Percentiles rank a stretch among this genome's conserved stretches.
phyloP scores from a whole-genome alignment of 2,113 vertebrate species.

The Callipepla squamata region DNA sequence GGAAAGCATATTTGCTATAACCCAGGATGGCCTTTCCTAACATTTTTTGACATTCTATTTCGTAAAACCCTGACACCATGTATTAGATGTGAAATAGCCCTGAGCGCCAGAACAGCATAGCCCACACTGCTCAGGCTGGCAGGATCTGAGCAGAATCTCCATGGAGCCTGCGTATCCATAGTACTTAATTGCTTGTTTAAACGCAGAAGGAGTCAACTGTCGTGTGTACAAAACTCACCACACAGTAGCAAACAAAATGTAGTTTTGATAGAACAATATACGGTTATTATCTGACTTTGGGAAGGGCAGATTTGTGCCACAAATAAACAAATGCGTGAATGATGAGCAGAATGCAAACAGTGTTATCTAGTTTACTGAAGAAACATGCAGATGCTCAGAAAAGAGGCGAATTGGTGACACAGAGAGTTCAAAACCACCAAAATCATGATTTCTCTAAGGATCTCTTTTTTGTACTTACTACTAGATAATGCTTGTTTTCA shows the following conservation, averaged over 20 bases:
- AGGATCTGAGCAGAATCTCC: background rate
- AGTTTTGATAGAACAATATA: background rate
- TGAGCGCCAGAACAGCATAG: background rate
- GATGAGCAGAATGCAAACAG: background rate
- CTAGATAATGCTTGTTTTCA: background rate
- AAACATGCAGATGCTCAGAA: background rate
- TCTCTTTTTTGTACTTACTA: background rate
- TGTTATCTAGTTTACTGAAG: background rate
- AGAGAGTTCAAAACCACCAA: background rate
- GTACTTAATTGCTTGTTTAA: background rate
- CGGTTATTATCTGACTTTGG: background rate
- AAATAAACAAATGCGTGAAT: background rate
- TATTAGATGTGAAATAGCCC: background rate
- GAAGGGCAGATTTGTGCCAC: slow-evolving; percentile 1
- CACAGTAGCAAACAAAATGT: background rate
- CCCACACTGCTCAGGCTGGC: fast-evolving
- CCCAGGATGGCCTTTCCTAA: background rate
- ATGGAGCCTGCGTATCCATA: background rate
- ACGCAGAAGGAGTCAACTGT: background rate
- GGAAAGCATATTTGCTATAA: background rate
- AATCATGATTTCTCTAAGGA: background rate
- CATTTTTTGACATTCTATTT: background rate
- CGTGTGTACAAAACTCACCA: background rate
- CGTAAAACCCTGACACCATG: background rate
- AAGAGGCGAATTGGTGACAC: background rate